A percentile compares a stretch with the other conserved stretches of the same genome.
These are phyloP conservation scores for Hylaea fasciaria DNA, from an alignment of 2,888 invertebrate genomes.

Conservation along the genomic window DNA sequence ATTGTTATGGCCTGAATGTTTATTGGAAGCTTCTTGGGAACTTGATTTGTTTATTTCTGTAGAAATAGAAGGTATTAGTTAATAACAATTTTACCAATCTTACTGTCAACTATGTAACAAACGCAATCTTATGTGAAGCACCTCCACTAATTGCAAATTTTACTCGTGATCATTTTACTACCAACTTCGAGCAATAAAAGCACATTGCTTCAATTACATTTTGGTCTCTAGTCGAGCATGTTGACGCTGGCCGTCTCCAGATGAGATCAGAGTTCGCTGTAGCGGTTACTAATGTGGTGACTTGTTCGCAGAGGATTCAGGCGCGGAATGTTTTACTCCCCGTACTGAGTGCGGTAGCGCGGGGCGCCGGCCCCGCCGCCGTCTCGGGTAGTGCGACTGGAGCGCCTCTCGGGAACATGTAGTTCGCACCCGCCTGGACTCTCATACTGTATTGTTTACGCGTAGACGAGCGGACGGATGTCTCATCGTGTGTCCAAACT, in stretches of 20 bases:
- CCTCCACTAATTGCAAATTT: no score
- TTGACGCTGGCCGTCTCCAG: background rate
- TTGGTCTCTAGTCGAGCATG: background rate
- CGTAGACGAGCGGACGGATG: slow-evolving; percentile 19
- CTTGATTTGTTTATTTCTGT: slow-evolving; percentile 11
- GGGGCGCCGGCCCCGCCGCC: slow-evolving; percentile 48
- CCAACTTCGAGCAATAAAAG: background rate
- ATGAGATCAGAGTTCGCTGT: slow-evolving; percentile 12
- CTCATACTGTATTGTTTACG: slow-evolving; percentile 14
- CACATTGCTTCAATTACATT: slow-evolving; percentile 6
- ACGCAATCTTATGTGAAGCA: background rate
- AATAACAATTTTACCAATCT: slow-evolving; percentile 1
- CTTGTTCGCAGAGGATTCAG: slow-evolving; percentile 88
- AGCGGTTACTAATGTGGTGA: slow-evolving; percentile 61
- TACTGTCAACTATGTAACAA: background rate
- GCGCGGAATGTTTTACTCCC: slow-evolving; percentile 88
- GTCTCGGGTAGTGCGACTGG: slow-evolving; percentile 25
- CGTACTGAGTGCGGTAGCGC: slow-evolving; percentile 86
- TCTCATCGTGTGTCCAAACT: slow-evolving; percentile 22
- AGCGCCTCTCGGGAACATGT: slow-evolving; percentile 1
- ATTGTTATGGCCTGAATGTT: slow-evolving; percentile 23
- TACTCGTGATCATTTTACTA: no score
- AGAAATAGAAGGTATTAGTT: slow-evolving; percentile 5
- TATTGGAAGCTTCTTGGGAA: slow-evolving; percentile 24
- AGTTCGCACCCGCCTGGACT: slow-evolving; percentile 21